These are phyloP conservation scores for Scytalopus superciliaris DNA, from an alignment of 2,113 vertebrate species.

Conservation along the genomic window DNA sequence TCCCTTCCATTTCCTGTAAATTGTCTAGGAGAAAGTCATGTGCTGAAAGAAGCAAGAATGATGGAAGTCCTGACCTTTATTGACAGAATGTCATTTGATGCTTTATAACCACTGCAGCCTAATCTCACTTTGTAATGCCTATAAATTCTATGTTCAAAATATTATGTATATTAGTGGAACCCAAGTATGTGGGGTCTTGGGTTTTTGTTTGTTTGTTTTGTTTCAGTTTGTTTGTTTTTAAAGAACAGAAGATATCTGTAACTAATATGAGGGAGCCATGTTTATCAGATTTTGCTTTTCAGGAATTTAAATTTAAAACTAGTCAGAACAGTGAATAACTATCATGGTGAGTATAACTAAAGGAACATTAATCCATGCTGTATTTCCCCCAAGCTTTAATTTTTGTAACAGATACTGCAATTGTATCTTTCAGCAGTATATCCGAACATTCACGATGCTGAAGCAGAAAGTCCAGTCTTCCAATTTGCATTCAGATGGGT, in stretches of 20 bases:
- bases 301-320: neutral
- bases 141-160: neutral
- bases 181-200: neutral
- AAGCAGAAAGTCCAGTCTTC: neutral
- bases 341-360: neutral
- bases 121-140: neutral
- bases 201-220: too few relatives aligned
- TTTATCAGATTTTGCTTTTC: neutral
- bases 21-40: neutral
- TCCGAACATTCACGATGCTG: neutral
- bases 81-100: neutral
- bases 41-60: slow-evolving; percentile 18
- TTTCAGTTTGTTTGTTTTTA: neutral
- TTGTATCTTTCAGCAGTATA: neutral
- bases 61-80: slow-evolving; percentile 29
- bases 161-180: neutral
- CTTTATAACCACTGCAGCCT: neutral
- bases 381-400: neutral
- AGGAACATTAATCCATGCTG: neutral
- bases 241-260: neutral
- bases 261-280: neutral
- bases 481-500: neutral
- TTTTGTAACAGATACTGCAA: neutral
- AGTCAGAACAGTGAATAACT: neutral
- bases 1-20: slow-evolving; percentile 45